phyloP scores from a whole-genome alignment of 1,140 invertebrate genomes.

The Limonius californicus region DNA sequence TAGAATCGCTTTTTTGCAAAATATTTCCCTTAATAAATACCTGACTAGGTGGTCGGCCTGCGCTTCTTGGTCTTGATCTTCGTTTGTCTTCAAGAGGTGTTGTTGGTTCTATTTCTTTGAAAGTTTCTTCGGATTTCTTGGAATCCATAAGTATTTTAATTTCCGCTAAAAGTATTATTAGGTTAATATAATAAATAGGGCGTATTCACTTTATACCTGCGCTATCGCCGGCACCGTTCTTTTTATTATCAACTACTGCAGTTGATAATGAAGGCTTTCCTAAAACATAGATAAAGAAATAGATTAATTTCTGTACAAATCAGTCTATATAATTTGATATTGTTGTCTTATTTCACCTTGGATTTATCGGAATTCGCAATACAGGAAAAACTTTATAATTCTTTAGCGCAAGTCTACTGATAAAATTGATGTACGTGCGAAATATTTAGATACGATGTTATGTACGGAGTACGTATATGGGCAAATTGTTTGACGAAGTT shows the following conservation, averaged over 20 bases:
- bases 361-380: no score
- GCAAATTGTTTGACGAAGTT: no score
- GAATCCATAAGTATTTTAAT: neutral
- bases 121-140: neutral
- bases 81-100: neutral
- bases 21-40: constrained; percentile 7
- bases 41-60: constrained; percentile 2
- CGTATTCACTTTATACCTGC: neutral
- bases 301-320: neutral
- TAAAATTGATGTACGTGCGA: no score
- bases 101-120: neutral
- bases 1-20: neutral
- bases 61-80: neutral
- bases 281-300: neutral
- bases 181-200: neutral
- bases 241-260: neutral
- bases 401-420: no score
- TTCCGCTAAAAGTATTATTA: neutral
- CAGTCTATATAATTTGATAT: no score
- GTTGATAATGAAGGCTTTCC: neutral
- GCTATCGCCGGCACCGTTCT: neutral
- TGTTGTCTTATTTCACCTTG: no score
- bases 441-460: no score
- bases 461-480: no score
- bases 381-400: no score